phyloP scores from a whole-genome alignment of 2,113 vertebrate species.

The Pagrus major region DNA sequence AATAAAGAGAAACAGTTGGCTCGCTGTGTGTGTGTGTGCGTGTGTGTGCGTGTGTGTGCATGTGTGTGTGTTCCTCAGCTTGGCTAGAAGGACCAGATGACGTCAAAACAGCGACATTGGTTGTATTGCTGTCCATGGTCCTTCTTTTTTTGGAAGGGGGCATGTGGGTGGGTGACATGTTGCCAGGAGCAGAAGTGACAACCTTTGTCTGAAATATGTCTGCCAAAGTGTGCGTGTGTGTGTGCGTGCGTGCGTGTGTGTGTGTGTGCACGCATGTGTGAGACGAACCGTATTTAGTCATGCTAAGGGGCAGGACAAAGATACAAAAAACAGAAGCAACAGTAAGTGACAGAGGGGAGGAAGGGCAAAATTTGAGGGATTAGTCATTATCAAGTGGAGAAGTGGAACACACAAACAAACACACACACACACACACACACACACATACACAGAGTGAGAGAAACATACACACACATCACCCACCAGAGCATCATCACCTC shows the following conservation, averaged over 20 bases:
- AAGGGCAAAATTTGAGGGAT: constrained; percentile 56
- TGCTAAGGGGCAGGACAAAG: constrained; percentile 75
- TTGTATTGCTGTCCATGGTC: constrained; percentile 55
- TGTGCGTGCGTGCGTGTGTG: constrained; percentile 1
- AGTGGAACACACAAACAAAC: constrained; percentile 16
- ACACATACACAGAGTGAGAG: constrained; percentile 5
- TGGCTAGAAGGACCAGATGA: constrained; percentile 40
- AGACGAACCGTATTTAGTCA: constrained; percentile 70
- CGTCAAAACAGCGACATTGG: constrained; percentile 37
- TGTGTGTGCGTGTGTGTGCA: neutral
- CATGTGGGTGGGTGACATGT: constrained; percentile 49
- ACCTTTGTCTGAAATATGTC: constrained; percentile 67
- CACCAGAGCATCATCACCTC: constrained; percentile 14
- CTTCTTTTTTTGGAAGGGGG: constrained; percentile 10
- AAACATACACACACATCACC: neutral
- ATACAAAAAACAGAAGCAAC: constrained; percentile 73
- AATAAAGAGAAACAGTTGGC: constrained; percentile 36
- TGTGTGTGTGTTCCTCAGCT: constrained; percentile 17
- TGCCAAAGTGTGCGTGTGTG: constrained; percentile 17
- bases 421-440: constrained; percentile 4
- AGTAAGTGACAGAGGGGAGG: constrained; percentile 67
- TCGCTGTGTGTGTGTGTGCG: neutral
- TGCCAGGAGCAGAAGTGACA: constrained; percentile 64
- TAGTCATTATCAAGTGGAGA: constrained; percentile 64
- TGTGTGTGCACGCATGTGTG: constrained; percentile 9